phyloP scores from a whole-genome alignment of 2,113 vertebrate species.

The Catharus minimus region DNA sequence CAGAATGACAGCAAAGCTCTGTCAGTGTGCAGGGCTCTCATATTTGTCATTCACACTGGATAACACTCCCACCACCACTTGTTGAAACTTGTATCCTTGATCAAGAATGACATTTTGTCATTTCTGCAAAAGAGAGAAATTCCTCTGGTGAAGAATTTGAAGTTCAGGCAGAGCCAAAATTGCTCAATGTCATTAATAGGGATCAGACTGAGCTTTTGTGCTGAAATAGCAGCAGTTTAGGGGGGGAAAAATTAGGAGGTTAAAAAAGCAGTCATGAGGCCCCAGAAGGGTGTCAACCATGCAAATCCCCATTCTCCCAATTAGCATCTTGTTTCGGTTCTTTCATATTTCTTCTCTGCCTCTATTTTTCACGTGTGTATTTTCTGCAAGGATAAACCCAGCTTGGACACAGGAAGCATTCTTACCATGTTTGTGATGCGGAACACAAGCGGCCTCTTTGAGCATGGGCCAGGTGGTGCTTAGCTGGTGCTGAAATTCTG shows the following conservation, averaged over 20 bases:
- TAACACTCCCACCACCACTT: not conserved
- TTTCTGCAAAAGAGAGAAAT: constrained; percentile 15
- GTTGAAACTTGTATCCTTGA: not conserved
- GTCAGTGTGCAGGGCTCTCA: not conserved
- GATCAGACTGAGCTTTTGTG: not conserved
- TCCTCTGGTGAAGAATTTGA: constrained; percentile 26
- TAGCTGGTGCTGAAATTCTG: not conserved
- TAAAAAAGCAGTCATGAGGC: constrained; percentile 2
- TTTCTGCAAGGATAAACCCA: not conserved
- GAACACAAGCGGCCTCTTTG: not conserved
- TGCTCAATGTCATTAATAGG: constrained; percentile 2
- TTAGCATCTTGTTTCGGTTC: not conserved
- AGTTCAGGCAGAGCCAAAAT: constrained; percentile 12
- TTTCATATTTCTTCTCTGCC: not conserved
- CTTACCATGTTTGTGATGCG: not conserved
- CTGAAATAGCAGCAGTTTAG: constrained; percentile 7
- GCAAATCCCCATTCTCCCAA: not conserved
- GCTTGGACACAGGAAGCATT: not conserved
- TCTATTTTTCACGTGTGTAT: not conserved
- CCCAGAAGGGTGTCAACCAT: not conserved
- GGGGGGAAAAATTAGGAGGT: not conserved
- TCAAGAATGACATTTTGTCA: not conserved
- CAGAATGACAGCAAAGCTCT: not conserved
- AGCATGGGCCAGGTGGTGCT: not conserved
- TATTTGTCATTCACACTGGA: not conserved